A percentile compares a stretch with the other conserved stretches of the same genome.
phyloP scores from a whole-genome alignment of 2,888 invertebrate species.

The Ophraella communa region DNA sequence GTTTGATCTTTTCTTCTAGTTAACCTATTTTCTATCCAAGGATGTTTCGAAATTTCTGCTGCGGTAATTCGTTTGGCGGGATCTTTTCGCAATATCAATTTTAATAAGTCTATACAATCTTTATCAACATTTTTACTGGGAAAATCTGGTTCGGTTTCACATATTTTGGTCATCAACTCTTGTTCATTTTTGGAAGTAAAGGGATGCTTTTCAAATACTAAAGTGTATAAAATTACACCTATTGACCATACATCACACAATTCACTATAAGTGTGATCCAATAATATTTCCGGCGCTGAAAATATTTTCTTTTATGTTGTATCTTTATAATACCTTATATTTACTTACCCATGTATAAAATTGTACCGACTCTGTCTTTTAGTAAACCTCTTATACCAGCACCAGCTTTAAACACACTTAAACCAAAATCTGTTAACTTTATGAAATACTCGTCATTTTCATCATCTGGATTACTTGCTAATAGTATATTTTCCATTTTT shows the following conservation, averaged over 20 bases:
- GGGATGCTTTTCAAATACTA: slow-evolving; percentile 58
- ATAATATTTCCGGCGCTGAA: slow-evolving; percentile 66
- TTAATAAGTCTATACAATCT: slow-evolving; percentile 59
- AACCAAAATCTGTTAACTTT: slow-evolving; percentile 67
- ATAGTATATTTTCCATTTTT: slow-evolving; percentile 62
- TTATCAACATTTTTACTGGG: slow-evolving; percentile 29
- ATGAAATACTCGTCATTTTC: slow-evolving; percentile 60
- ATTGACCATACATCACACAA: slow-evolving; percentile 68
- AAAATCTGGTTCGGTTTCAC: slow-evolving; percentile 49
- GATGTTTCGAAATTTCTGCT: slow-evolving; percentile 61
- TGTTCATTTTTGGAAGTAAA: slow-evolving; percentile 52
- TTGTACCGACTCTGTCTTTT: slow-evolving; percentile 65
- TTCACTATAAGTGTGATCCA: slow-evolving; percentile 63
- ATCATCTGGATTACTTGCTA: slow-evolving; percentile 61
- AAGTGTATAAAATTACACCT: slow-evolving; percentile 64
- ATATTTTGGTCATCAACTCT: slow-evolving; percentile 52
- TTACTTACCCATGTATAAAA: slow-evolving; percentile 64
- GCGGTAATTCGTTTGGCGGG: slow-evolving; percentile 64
- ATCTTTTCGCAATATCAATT: slow-evolving; percentile 61
- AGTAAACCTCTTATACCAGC: slow-evolving; percentile 63
- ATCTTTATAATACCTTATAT: not conserved
- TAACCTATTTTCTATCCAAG: slow-evolving; percentile 54
- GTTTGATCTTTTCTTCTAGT: slow-evolving; percentile 49
- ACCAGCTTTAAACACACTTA: slow-evolving; percentile 62
- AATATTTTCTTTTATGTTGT: not conserved